Evolutionary conservation across 2,113 vertebrate species (phyloP), one percentile per base, ranked within the genome.

Genomic region (Eleginops maclovinus): DNA sequence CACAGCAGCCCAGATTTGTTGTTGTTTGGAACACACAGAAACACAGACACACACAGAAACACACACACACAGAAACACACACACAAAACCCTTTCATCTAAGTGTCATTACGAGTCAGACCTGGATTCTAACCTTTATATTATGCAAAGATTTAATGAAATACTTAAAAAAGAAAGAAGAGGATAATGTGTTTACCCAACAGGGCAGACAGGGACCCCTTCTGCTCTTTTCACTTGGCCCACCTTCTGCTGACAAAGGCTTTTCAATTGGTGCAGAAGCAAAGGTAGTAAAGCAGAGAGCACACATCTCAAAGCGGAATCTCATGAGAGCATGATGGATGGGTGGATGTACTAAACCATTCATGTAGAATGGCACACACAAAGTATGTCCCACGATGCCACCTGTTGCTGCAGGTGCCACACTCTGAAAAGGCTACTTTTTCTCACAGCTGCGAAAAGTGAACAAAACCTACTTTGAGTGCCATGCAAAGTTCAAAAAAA

Each of bases 71-170:
- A 41, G n/a, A n/a, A n/a, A n/a, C 16, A 60, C 36, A 47, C 26
- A 61, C 6, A 9, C 44, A 53, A 43, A 54, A 54, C 54, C 69
- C 51, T 86, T 77, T 66, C 26, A 82, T 77, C 21, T 44, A 64
- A 82, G 68, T 73, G 61, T 77, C 61, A 62, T 77, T 69, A 60
- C 40, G 14, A 51, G 44, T 75, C 44, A 61, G 63, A 83, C 65
- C 62, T 24, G 36, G 53, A 59, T 77, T 76, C 40, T 76, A 71
- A 87, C 79, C 77, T 83, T 86, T 76, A 44, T 87, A 62, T 77
- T 82, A 77, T 82, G 68, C 87, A 83, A 73, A 83, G 73, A 70
- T 3, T 36, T 5, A 61, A 85, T 87, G n/a, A 87, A 87, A 84
- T 82, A 79, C 87, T 76, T 67, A 67, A 77, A 67, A 75, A 78